Percentiles rank a stretch among this genome's conserved stretches.
Conservation (phyloP, 2,797 vertebrate species). For the Halcyon chelicuti region DNA sequence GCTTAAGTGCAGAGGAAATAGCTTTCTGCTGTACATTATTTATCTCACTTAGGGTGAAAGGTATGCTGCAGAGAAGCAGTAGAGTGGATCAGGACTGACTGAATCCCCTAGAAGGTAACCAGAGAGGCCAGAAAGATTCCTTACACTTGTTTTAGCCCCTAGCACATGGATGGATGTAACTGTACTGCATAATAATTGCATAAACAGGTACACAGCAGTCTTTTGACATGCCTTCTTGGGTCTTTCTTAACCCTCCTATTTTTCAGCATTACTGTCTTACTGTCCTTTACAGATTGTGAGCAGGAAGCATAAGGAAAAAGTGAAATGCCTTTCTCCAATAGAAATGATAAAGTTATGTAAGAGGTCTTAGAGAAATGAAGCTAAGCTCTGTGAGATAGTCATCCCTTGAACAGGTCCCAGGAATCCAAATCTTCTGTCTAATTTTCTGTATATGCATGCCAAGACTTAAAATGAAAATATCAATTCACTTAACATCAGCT, state of each 20-base stretch:
- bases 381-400: neutral
- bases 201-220: neutral
- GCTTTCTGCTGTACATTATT: neutral
- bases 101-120: neutral
- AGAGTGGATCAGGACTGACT: neutral
- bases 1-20: neutral
- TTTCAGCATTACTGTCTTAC: neutral
- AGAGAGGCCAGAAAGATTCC: neutral
- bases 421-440: neutral
- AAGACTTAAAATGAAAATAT: neutral
- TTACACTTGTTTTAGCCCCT: neutral
- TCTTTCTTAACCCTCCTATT: neutral
- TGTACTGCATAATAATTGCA: fast-evolving
- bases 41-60: neutral
- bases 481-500: neutral
- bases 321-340: neutral
- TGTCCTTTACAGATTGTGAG: neutral
- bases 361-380: neutral
- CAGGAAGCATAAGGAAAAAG: neutral
- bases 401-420: neutral
- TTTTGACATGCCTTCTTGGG: fast-evolving
- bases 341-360: neutral
- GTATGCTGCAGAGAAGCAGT: neutral
- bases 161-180: neutral
- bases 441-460: neutral